Conservation (phyloP, 2,797 vertebrate genomes). For the Mus spretus region DNA sequence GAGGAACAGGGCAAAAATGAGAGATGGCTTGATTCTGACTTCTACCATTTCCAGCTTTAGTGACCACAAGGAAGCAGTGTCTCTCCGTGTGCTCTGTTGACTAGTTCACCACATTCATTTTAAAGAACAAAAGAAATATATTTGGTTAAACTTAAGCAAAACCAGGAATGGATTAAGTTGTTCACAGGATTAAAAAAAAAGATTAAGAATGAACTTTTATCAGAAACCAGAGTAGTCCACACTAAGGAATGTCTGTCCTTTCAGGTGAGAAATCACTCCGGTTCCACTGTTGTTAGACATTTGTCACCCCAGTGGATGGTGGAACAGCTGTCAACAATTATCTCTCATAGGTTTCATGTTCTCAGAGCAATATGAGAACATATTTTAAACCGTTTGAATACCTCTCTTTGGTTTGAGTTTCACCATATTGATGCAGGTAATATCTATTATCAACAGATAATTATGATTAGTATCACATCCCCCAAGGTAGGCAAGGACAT, state of each 20-base stretch:
- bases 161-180: neutral
- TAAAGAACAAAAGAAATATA: slow-evolving; percentile 9
- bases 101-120: neutral
- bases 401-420: neutral
- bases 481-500: neutral
- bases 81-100: neutral
- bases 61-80: neutral
- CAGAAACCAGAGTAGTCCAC: neutral
- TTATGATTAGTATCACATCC: neutral
- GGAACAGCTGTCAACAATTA: neutral
- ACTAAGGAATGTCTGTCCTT: neutral
- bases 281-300: neutral
- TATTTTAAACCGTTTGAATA: neutral
- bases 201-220: neutral
- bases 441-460: neutral
- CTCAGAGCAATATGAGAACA: neutral
- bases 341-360: neutral
- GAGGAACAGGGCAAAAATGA: neutral
- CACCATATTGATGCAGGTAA: neutral
- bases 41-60: neutral
- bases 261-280: neutral
- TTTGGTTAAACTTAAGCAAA: slow-evolving; percentile 10
- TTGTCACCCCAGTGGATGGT: neutral
- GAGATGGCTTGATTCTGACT: neutral
- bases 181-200: neutral